Evolutionary conservation across 1,140 invertebrate species (phyloP).

Genomic region (Diplogasteroides magnus): DNA sequence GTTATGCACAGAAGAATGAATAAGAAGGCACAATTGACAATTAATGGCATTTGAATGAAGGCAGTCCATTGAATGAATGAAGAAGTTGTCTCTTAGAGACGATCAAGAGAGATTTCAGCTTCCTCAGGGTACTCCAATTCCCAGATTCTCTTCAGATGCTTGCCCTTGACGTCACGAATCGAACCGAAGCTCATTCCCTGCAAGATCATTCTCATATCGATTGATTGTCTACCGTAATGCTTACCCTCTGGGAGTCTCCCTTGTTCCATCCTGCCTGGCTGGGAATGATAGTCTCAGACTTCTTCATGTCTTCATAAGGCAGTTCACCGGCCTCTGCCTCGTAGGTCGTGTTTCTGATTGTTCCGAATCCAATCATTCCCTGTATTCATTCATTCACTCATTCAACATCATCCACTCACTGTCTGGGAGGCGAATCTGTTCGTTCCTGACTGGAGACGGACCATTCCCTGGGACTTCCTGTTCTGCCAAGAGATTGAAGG

Average conservation of each 20-base stretch:
- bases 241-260: slow-evolving; percentile 53
- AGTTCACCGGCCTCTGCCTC: slow-evolving; percentile 54
- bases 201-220: slow-evolving; percentile 17
- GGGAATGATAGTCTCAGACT: slow-evolving; percentile 54
- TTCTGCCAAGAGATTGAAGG: slow-evolving; percentile 55
- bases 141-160: slow-evolving; percentile 52
- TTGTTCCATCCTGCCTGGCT: slow-evolving; percentile 55
- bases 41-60: slow-evolving; percentile 1
- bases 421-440: slow-evolving; percentile 39
- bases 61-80: slow-evolving; percentile 5
- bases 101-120: slow-evolving; percentile 46
- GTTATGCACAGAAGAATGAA: too few relatives aligned
- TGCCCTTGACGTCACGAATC: slow-evolving; percentile 48
- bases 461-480: slow-evolving; percentile 56
- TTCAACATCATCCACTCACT: neutral
- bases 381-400: neutral
- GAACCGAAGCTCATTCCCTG: slow-evolving; percentile 45
- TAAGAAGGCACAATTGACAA: slow-evolving; percentile 6
- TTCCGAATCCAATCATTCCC: slow-evolving; percentile 47
- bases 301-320: slow-evolving; percentile 56
- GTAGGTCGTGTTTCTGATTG: slow-evolving; percentile 53
- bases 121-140: slow-evolving; percentile 51
- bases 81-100: slow-evolving; percentile 34
- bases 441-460: slow-evolving; percentile 54
- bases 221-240: slow-evolving; percentile 9